Conservation (phyloP, 2,113 vertebrate genomes). For the Callipepla squamata region DNA sequence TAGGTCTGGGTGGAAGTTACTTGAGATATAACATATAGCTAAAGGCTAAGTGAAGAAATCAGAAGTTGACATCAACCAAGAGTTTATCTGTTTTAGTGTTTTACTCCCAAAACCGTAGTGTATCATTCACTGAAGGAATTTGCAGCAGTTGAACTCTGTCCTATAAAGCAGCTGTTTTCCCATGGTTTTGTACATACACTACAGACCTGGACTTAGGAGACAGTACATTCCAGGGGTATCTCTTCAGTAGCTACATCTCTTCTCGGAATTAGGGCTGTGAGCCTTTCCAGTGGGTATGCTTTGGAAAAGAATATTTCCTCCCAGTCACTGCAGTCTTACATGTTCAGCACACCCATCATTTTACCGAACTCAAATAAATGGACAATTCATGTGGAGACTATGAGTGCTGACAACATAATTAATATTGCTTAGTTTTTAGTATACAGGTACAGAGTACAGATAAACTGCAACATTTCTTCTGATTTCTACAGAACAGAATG, state of each 20-base stretch:
- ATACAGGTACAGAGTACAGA: not conserved
- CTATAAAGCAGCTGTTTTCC: not conserved
- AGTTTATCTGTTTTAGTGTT: not conserved
- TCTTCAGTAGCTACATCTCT: not conserved
- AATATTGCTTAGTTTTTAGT: not conserved
- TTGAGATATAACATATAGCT: not conserved
- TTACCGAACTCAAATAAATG: not conserved
- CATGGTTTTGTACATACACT: not conserved
- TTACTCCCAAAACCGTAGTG: not conserved
- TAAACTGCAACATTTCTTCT: not conserved
- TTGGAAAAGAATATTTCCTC: not conserved
- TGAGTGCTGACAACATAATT: conserved; percentile 32
- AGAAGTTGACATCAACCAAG: not conserved
- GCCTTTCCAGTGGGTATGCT: not conserved
- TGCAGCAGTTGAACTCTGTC: not conserved
- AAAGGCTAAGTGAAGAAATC: not conserved
- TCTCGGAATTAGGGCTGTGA: not conserved
- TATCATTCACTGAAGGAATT: not conserved
- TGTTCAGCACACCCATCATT: not conserved
- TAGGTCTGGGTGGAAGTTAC: not conserved
- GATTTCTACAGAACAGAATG: not conserved
- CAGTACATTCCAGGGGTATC: not conserved
- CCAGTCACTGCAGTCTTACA: not conserved
- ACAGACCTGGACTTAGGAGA: not conserved
- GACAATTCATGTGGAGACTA: not conserved